Evolutionary conservation across 2,888 invertebrate species (phyloP).

Genomic region (Andricus curvator): DNA sequence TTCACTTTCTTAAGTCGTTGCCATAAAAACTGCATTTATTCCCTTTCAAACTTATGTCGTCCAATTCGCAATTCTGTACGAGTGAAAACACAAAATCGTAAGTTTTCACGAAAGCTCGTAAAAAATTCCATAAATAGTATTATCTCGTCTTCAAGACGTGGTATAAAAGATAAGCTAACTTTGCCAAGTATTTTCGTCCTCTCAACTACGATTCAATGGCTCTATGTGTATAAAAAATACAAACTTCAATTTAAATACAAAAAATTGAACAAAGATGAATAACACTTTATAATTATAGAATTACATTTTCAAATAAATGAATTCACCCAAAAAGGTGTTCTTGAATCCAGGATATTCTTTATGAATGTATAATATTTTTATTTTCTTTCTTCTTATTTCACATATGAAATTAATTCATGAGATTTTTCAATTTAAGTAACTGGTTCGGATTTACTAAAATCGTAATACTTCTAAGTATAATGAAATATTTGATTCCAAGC

Average conservation of each 20-base stretch:
- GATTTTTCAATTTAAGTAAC: background rate
- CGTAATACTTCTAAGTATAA: too few species aligned
- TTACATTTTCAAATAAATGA: too few species aligned
- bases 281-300: too few species aligned
- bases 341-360: too few species aligned
- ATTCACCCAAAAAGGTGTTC: too few species aligned
- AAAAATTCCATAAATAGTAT: constrained; percentile 2
- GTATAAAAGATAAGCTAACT: background rate
- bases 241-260: too few species aligned
- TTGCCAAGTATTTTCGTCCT: background rate
- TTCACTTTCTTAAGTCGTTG: background rate
- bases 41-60: constrained; percentile 6
- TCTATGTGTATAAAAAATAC: background rate
- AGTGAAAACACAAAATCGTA: constrained; percentile 11
- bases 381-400: too few species aligned
- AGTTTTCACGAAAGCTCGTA: constrained; percentile 10
- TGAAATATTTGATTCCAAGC: too few species aligned
- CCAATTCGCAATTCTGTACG: constrained; percentile 3
- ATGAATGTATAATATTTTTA: too few species aligned
- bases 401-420: background rate
- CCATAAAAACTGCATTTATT: constrained; percentile 5
- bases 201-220: background rate
- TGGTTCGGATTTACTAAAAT: background rate
- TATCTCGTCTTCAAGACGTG: background rate
- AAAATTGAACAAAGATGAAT: too few species aligned